Percentiles rank a stretch among this genome's conserved stretches.
Conservation (phyloP, 2,113 vertebrate species). For the Callopanchax toddi region DNA sequence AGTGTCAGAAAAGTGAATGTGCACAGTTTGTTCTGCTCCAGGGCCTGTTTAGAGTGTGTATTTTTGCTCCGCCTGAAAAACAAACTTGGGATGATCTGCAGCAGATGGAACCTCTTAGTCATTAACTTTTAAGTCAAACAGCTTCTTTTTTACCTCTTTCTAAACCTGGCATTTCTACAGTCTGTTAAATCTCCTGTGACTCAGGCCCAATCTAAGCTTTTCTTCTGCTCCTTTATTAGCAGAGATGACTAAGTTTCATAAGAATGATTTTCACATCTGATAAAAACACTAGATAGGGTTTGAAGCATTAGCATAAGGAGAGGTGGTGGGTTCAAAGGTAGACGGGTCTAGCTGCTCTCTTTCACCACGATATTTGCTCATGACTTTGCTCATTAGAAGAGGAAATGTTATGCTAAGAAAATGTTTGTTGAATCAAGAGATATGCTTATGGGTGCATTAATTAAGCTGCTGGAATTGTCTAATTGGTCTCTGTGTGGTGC, state of each 20-base stretch:
- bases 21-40: slow-evolving; percentile 31
- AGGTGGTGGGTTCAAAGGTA: slow-evolving; percentile 26
- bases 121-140: slow-evolving; percentile 61
- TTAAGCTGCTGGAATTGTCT: slow-evolving; percentile 60
- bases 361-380: slow-evolving; percentile 14
- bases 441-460: slow-evolving; percentile 59
- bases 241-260: slow-evolving; percentile 13
- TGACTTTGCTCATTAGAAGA: slow-evolving; percentile 39
- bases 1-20: slow-evolving; percentile 26
- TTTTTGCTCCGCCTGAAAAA: slow-evolving; percentile 47
- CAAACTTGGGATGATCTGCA: slow-evolving; percentile 52
- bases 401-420: slow-evolving; percentile 20
- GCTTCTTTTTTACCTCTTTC: slow-evolving; percentile 1
- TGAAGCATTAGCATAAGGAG: slow-evolving; percentile 18
- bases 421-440: slow-evolving; percentile 63
- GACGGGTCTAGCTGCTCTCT: background rate
- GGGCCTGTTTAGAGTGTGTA: slow-evolving; percentile 46
- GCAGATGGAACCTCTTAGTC: slow-evolving; percentile 64
- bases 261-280: background rate
- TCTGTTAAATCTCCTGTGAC: slow-evolving; percentile 43
- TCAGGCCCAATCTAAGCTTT: slow-evolving; percentile 1
- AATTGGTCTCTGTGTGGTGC: slow-evolving; percentile 66
- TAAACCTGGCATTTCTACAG: slow-evolving; percentile 22
- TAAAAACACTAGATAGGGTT: slow-evolving; percentile 21
- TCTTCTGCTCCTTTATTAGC: background rate